A percentile compares a stretch with the other conserved stretches of the same genome.
Conservation (phyloP, 2,888 invertebrate genomes). For the Eristalis tenax region DNA sequence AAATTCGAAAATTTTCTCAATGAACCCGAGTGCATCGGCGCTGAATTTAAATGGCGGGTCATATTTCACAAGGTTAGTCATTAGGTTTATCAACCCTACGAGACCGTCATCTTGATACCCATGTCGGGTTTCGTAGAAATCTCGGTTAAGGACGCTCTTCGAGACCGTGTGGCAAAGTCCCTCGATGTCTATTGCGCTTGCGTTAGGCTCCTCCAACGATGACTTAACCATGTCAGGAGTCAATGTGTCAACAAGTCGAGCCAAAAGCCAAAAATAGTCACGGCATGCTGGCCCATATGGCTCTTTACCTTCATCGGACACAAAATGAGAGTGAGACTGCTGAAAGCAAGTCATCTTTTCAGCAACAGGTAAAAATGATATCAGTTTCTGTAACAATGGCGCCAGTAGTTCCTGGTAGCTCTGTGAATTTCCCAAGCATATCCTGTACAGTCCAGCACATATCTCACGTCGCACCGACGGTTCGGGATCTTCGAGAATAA, state of each 20-base stretch:
- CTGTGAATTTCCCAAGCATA: constrained; percentile 87
- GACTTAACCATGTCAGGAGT: constrained; percentile 90
- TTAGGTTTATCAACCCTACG: constrained; percentile 91
- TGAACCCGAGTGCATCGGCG: constrained; percentile 85
- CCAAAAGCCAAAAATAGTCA: constrained; percentile 96
- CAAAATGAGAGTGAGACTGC: constrained; percentile 75
- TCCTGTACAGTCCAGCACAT: constrained; percentile 94
- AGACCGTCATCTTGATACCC: constrained; percentile 95
- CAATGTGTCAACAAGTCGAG: constrained; percentile 92
- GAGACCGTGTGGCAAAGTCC: constrained; percentile 88
- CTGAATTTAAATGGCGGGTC: constrained; percentile 92
- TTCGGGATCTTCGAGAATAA: constrained; percentile 95
- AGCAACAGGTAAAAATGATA: constrained; percentile 91
- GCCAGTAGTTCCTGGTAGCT: constrained; percentile 86
- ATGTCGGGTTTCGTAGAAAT: constrained; percentile 91
- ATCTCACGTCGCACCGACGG: constrained; percentile 95
- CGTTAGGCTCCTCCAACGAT: constrained; percentile 83
- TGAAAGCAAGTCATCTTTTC: constrained; percentile 88
- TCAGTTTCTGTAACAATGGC: constrained; percentile 90
- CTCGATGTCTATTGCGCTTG: constrained; percentile 87
- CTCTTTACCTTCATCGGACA: constrained; percentile 87
- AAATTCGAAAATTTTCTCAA: constrained; percentile 89
- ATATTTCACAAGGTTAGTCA: constrained; percentile 94
- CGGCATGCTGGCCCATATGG: constrained; percentile 96
- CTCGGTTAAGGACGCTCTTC: constrained; percentile 88